Evolutionary conservation across 2,888 invertebrate genomes (phyloP).

Genomic region (Sepiola atlantica): DNA sequence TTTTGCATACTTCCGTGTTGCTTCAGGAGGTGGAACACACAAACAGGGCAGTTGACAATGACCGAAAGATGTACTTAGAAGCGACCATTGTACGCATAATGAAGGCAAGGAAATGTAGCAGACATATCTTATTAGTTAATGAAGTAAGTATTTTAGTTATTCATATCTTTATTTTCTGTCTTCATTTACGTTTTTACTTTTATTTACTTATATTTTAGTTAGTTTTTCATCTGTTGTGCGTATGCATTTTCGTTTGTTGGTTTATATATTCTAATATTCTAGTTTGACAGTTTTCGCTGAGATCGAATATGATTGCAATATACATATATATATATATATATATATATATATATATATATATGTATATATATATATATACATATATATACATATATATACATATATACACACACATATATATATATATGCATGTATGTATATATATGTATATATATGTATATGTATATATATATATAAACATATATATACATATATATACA

Average conservation of each 20-base stretch:
- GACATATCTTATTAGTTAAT: conserved; percentile 89
- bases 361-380: conserved; percentile 3
- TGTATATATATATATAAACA: neutral
- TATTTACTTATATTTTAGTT: no score
- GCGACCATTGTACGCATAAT: conserved; percentile 73
- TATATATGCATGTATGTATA: neutral
- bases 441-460: neutral
- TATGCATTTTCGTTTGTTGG: no score
- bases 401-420: neutral
- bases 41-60: conserved; percentile 70
- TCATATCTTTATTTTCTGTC: neutral
- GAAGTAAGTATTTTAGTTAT: conserved; percentile 79
- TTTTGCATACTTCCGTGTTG: neutral
- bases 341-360: conserved; percentile 32
- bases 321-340: conserved; percentile 17
- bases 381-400: neutral
- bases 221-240: no score
- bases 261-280: no score
- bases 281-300: no score
- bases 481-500: neutral
- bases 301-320: neutral
- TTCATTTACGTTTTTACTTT: no score
- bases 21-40: conserved; percentile 67
- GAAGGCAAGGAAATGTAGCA: conserved; percentile 90
- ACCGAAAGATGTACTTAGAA: conserved; percentile 73